Evolutionary conservation across 2,797 vertebrate genomes (phyloP), one percentile per base, ranked within the genome.

Genomic region (Bradypus variegatus): DNA sequence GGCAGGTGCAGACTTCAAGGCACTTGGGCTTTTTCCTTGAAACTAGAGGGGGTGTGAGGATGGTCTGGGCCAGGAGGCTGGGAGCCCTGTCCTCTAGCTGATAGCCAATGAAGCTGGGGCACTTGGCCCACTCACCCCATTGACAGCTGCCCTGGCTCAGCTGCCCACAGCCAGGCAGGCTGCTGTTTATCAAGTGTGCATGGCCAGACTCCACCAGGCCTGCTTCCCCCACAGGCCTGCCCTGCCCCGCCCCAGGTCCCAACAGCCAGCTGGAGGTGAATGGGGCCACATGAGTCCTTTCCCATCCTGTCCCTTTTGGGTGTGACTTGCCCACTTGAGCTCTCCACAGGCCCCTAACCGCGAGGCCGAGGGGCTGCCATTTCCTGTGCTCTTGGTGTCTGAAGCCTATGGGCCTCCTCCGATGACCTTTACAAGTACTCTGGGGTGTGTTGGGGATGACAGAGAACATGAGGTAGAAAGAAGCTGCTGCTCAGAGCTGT

Each of bases 121-220:
- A 0, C 31, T n/a, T 9, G 1, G 38, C 27, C 78, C 2, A 1
- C 76, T 36, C 2, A 1, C 25, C 25, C 5, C 1, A 2, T 4
- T 0, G 27, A 60, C 55, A 23, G 4, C 55, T 25, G 33, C 58
- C n/a, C n/a, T 2, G 15, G 81, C 80, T 67, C 27, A 2, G 82
- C 65, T 4, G 0, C 77, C 29, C 12, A 6, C 33, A 6, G 80
- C 60, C 38, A 3, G 16, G 6, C 41, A 69, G 6, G 4, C 64
- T n/a, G 36, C 41, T 36, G 3, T 29, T 14, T 62, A 9, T 50
- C 62, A 12, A 5, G 19, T 12, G 62, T 5, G 6, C 16, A 0
- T 7, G 8, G 69, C 55, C 81, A 18, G 58, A 10, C 13, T 1
- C 48, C 29, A 0, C 65, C 11, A 0, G 0, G 27, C 62, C 2